Base-by-base conservation (phyloP, 2,113 vertebrate genomes). In the Pituophis catenifer region DNA sequence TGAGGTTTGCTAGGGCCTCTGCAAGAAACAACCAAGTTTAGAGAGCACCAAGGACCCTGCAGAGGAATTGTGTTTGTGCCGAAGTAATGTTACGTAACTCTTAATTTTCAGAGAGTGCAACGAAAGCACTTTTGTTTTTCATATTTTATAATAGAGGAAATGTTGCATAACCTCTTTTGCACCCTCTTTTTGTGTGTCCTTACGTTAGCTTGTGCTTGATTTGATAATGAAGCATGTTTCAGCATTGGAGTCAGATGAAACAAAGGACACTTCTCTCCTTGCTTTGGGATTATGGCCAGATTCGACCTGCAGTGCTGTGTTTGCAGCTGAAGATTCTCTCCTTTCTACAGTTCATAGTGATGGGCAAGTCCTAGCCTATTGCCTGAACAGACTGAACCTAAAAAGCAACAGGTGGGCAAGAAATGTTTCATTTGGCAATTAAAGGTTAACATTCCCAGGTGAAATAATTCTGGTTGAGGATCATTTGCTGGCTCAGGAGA, bases 241-340 rank as follows among this genome's bases (percentile, higher is more conserved):
- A 53, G 96, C 98, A 95, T 96, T 99, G 94, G 96, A 97, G 96
- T 97, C 97, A 0, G 96, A 95, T 90, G 96, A 97, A 95, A 96
- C 96, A 24, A 98, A 98, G 98, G 98, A 97, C 89, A 96, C 96
- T 15, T 97, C 97, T 54, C 96, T 99, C 97, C 97, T 99, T 92
- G 98, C 98, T 94, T 86, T 98, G 0, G 99, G 99, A 0, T 95
- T 99, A 19, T 99, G 99, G 99, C 99, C 99, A 0, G 98, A 99
- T 93, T 97, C 98, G 26, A 94, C 99, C 6, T 99, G 99, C 38
- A 98, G 98, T 0, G 98, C 97, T 87, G 95, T 98, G 81, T 97
- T 98, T 96, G 98, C 98, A 94, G 97, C 98, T 0, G 99, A 99
- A 96, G 99, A 99, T 90, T 99, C 99, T 0, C 97, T 98, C 91